Evolutionary conservation across 2,113 vertebrate species (phyloP).

Genomic region (Crocuta crocuta): DNA sequence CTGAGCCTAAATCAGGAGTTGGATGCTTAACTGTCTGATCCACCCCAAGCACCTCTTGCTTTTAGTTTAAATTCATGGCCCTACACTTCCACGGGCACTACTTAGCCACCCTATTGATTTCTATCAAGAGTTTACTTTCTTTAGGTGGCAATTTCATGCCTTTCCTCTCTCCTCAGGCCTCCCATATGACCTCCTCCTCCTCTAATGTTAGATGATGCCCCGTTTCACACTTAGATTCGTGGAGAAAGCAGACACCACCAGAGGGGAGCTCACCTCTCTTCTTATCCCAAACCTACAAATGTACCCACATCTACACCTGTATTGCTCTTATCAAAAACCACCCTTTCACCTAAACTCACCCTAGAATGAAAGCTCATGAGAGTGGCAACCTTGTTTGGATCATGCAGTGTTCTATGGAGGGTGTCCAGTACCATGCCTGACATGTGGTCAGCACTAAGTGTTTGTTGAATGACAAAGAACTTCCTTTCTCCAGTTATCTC

Average conservation of each 20-base stretch:
- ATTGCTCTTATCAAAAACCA: background rate
- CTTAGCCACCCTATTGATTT: background rate
- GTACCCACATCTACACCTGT: background rate
- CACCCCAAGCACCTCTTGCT: no score
- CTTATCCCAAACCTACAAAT: background rate
- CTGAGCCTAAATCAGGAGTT: no score
- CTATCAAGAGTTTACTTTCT: background rate
- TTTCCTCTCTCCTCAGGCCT: background rate
- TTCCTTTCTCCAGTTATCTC: background rate
- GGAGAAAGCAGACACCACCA: background rate
- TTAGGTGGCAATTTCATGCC: no score
- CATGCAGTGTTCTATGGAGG: background rate
- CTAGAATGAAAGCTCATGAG: background rate
- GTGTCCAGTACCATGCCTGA: fast-evolving
- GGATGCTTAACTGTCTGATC: no score
- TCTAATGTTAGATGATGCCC: background rate
- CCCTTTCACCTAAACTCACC: background rate
- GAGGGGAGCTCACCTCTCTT: background rate
- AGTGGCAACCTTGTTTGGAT: no score
- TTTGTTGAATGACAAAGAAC: no score
- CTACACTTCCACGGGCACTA: background rate
- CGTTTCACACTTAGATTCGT: background rate
- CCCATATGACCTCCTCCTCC: background rate
- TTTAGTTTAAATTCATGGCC: background rate
- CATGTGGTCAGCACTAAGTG: fast-evolving